These are phyloP conservation scores for Rousettus leschenaultii DNA, from an alignment of 2,113 vertebrate genomes.

Conservation along the genomic window DNA sequence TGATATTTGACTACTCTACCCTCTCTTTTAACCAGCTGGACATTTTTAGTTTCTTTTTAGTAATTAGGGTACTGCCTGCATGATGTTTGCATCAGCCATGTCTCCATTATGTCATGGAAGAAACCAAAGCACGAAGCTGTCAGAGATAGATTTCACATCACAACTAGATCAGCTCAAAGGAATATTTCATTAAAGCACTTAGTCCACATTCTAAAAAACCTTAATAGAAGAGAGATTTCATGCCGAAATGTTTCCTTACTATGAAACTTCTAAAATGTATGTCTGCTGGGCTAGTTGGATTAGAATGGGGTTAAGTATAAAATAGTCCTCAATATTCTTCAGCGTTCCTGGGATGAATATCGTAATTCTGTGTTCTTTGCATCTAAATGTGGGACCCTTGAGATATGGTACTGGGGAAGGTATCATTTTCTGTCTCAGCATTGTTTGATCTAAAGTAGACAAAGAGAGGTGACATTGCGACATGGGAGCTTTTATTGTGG, in stretches of 20 bases:
- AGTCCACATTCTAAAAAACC: background rate
- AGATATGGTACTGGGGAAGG: background rate
- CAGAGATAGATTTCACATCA: background rate
- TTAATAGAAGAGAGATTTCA: constrained; percentile 25
- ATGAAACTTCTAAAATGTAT: background rate
- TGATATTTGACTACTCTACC: background rate
- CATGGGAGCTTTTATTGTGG: background rate
- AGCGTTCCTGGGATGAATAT: background rate
- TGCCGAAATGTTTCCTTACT: background rate
- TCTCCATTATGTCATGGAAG: background rate
- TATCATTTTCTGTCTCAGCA: background rate
- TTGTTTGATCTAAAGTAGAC: background rate
- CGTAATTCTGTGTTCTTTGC: background rate
- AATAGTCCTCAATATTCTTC: background rate
- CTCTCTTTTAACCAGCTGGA: background rate
- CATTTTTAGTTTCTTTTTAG: background rate
- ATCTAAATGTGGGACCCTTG: background rate
- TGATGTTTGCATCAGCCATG: background rate
- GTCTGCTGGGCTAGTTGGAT: background rate
- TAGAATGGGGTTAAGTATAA: background rate
- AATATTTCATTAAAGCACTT: background rate
- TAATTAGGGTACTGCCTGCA: background rate
- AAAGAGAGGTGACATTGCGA: background rate
- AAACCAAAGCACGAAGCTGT: background rate
- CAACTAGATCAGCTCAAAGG: background rate